Conservation (phyloP, 2,113 vertebrate genomes). For the Toxotes jaculatrix region DNA sequence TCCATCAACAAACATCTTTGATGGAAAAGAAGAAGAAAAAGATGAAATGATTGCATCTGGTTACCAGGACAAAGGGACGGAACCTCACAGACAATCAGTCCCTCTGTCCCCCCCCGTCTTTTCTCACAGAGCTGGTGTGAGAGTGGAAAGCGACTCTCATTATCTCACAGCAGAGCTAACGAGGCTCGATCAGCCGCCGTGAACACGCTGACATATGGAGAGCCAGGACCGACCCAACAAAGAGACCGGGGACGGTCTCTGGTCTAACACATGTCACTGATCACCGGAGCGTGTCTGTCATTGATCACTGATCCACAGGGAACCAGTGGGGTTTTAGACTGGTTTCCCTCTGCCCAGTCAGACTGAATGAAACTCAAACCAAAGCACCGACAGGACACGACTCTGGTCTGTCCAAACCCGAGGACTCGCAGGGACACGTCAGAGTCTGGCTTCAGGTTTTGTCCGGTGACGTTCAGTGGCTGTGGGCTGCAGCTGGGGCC, state of each 20-base stretch:
- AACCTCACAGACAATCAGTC: no score
- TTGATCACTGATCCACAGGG: slow-evolving; percentile 25
- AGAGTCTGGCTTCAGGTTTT: neutral
- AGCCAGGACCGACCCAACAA: slow-evolving; percentile 10
- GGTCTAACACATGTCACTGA: slow-evolving; percentile 15
- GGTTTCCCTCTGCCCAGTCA: no score
- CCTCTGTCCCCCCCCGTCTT: no score
- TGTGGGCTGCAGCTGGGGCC: neutral
- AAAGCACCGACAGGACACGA: neutral
- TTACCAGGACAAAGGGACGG: no score
- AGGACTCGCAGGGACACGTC: neutral
- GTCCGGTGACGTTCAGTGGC: neutral
- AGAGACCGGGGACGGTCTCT: neutral
- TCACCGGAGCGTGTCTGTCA: slow-evolving; percentile 14
- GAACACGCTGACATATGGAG: slow-evolving; percentile 24
- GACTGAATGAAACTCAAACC: no score
- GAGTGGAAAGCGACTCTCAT: slow-evolving; percentile 2
- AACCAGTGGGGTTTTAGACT: neutral
- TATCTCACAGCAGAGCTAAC: slow-evolving; percentile 10
- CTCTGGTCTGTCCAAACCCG: neutral
- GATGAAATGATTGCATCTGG: no score
- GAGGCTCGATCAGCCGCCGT: neutral
- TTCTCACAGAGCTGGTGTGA: neutral
- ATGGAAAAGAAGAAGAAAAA: no score
- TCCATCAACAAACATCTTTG: no score